Evolutionary conservation across 1,140 invertebrate species (phyloP).

Genomic region (Caligus rogercresseyi): DNA sequence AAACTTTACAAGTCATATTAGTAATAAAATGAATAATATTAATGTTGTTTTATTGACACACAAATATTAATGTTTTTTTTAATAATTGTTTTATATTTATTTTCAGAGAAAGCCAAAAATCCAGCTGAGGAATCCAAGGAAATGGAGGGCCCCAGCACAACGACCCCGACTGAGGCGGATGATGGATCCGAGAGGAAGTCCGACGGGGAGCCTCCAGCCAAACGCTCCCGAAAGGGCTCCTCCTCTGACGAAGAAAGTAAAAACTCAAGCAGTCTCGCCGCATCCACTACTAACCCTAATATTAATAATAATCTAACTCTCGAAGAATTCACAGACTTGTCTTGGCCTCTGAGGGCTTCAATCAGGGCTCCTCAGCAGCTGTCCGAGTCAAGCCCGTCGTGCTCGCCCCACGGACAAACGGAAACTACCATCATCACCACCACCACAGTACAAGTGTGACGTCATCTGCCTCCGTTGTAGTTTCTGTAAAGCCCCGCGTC

Average conservation of each 20-base stretch:
- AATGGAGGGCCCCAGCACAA: background rate
- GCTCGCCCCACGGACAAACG: background rate
- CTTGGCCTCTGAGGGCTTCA: conserved; percentile 11
- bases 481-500: conserved; percentile 10
- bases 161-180: background rate
- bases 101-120: background rate
- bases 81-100: too few species aligned
- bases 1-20: too few species aligned
- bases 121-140: background rate
- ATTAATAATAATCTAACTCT: conserved; percentile 11
- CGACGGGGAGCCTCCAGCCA: background rate
- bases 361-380: background rate
- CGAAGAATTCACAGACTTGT: conserved; percentile 15
- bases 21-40: too few species aligned
- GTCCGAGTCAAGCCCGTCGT: background rate
- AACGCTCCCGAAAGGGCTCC: background rate
- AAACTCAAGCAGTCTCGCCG: background rate
- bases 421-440: background rate
- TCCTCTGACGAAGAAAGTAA: background rate
- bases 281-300: background rate
- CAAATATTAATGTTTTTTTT: too few species aligned
- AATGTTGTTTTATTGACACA: too few species aligned
- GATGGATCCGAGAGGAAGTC: background rate
- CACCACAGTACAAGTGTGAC: too few species aligned
- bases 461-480: conserved; percentile 10